phyloP scores from a whole-genome alignment of 2,888 invertebrate species.

The Limnephilus rhombicus region DNA sequence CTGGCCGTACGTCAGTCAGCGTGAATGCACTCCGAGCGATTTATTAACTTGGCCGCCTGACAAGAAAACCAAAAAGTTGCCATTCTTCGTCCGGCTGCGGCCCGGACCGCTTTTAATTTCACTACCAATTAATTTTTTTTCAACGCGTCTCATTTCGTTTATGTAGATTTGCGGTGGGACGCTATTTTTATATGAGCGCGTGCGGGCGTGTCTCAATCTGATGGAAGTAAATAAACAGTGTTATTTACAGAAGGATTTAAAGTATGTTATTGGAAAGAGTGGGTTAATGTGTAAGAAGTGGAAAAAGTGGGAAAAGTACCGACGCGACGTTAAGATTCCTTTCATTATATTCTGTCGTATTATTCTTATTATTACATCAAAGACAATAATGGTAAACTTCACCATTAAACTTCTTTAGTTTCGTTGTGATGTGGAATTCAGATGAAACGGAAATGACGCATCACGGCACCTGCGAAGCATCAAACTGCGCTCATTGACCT shows the following conservation, averaged over 20 bases:
- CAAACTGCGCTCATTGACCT: too few species aligned
- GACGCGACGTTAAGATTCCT: neutral
- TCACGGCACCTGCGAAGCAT: too few species aligned
- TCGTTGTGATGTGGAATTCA: too few species aligned
- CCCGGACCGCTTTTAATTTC: constrained; percentile 39
- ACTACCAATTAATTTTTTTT: constrained; percentile 7
- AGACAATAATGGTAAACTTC: too few species aligned
- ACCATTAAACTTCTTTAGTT: too few species aligned
- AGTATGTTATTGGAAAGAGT: neutral
- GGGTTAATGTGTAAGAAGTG: neutral
- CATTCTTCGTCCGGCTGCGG: neutral
- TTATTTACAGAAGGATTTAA: neutral
- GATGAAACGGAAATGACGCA: too few species aligned
- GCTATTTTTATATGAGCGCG: constrained; percentile 12
- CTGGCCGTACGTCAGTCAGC: constrained; percentile 46
- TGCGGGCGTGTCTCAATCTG: constrained; percentile 27
- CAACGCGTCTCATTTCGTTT: constrained; percentile 49
- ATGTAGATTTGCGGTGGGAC: constrained; percentile 42
- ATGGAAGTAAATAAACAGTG: neutral
- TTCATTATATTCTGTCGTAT: too few species aligned
- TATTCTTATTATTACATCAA: too few species aligned
- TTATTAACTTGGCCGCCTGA: constrained; percentile 55
- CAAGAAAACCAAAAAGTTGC: constrained; percentile 43
- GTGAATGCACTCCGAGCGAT: constrained; percentile 56
- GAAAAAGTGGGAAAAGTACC: neutral